phyloP scores from a whole-genome alignment of 2,888 invertebrate genomes.

The Stenurella melanura region DNA sequence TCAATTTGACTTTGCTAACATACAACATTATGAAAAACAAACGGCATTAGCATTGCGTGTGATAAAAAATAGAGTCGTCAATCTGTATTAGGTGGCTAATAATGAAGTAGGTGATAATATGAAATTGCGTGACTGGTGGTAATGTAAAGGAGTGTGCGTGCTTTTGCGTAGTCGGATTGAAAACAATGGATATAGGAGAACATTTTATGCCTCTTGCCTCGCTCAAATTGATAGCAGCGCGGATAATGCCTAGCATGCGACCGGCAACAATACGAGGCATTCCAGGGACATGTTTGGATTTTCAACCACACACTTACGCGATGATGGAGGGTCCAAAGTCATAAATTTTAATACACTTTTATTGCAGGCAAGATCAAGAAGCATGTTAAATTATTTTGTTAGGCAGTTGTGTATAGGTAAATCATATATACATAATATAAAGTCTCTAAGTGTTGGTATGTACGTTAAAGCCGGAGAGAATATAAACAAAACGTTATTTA shows the following conservation, averaged over 20 bases:
- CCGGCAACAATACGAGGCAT: slow-evolving; percentile 48
- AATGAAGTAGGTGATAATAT: slow-evolving; percentile 61
- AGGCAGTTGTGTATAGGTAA: too few relatives aligned
- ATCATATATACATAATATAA: too few relatives aligned
- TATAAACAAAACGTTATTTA: too few relatives aligned
- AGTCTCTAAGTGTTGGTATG: too few relatives aligned
- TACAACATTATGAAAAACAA: slow-evolving; percentile 17
- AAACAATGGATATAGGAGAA: slow-evolving; percentile 44
- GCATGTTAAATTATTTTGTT: neutral
- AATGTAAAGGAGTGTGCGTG: slow-evolving; percentile 51
- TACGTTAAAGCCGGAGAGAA: too few relatives aligned
- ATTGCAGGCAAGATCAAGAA: neutral
- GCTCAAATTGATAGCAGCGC: slow-evolving; percentile 48
- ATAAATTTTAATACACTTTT: slow-evolving; percentile 8
- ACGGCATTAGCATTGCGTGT: slow-evolving; percentile 15
- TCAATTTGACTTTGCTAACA: slow-evolving; percentile 6
- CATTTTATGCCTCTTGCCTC: slow-evolving; percentile 43
- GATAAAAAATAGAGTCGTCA: slow-evolving; percentile 59
- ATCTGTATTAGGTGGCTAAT: slow-evolving; percentile 53
- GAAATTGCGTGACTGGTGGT: slow-evolving; percentile 56
- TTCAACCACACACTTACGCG: slow-evolving; percentile 26
- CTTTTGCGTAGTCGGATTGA: slow-evolving; percentile 54
- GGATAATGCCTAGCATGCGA: slow-evolving; percentile 48
- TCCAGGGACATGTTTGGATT: slow-evolving; percentile 52
- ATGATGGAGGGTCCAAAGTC: neutral